Evolutionary conservation across 2,797 vertebrate genomes (phyloP).

Genomic region (Chelon labrosus): DNA sequence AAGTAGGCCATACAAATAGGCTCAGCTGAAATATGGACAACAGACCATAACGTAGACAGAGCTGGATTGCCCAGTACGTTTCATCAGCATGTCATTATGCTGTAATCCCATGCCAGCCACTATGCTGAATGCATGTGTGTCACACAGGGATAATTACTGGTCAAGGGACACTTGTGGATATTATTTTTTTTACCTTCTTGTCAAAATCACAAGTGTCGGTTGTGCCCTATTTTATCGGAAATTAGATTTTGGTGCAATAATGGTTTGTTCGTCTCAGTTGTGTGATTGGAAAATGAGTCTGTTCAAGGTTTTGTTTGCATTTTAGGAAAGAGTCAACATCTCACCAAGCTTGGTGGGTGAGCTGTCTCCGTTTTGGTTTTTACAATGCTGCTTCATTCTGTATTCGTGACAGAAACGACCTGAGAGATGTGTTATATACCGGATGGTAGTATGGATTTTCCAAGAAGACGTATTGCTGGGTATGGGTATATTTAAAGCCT

Average conservation of each 20-base stretch:
- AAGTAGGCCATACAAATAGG: conserved; percentile 79
- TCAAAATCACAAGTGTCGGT: conserved; percentile 17
- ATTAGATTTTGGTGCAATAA: conserved; percentile 11
- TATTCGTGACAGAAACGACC: conserved; percentile 21
- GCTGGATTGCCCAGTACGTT: conserved; percentile 59
- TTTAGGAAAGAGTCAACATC: conserved; percentile 3
- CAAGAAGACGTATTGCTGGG: neutral
- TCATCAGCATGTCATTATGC: conserved; percentile 65
- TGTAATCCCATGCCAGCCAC: conserved; percentile 63
- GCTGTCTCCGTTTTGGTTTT: conserved; percentile 9
- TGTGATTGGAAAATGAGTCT: neutral
- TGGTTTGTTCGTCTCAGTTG: conserved; percentile 5
- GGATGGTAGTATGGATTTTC: conserved; percentile 2
- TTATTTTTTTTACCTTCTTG: conserved; percentile 45
- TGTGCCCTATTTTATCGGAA: conserved; percentile 47
- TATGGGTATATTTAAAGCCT: neutral
- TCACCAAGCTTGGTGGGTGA: neutral
- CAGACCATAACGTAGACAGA: conserved; percentile 47
- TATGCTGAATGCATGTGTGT: conserved; percentile 49
- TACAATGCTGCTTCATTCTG: conserved; percentile 1
- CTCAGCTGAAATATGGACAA: conserved; percentile 72
- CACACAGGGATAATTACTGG: conserved; percentile 52
- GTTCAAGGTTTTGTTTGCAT: neutral
- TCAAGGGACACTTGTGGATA: conserved; percentile 60
- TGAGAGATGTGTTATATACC: too few relatives aligned